These are phyloP conservation scores for Lithophane ornitopus DNA, from an alignment of 2,888 invertebrate species.

Conservation along the genomic window DNA sequence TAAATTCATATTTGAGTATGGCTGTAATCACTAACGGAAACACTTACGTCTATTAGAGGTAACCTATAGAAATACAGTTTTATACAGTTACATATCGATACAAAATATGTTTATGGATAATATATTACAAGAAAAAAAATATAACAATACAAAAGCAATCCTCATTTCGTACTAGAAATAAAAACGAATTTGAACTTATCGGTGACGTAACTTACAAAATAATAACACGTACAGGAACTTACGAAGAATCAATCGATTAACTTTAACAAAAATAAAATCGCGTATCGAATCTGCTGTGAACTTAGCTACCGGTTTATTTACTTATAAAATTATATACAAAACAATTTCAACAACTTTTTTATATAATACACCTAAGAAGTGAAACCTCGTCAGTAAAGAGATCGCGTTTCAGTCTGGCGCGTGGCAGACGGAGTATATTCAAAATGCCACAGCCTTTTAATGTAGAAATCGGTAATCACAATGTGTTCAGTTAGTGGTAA, in stretches of 20 bases:
- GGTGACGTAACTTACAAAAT: slow-evolving; percentile 77
- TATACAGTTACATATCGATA: slow-evolving; percentile 82
- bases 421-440: slow-evolving; percentile 61
- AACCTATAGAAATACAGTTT: slow-evolving; percentile 83
- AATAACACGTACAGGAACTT: slow-evolving; percentile 79
- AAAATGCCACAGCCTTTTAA: slow-evolving; percentile 55
- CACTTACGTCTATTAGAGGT: slow-evolving; percentile 81
- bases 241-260: slow-evolving; percentile 70
- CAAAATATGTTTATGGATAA: slow-evolving; percentile 79
- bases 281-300: slow-evolving; percentile 67
- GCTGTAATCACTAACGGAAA: slow-evolving; percentile 85
- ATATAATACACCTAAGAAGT: slow-evolving; percentile 73
- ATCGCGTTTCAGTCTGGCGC: slow-evolving; percentile 82
- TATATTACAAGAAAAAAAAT: slow-evolving; percentile 81
- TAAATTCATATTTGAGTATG: slow-evolving; percentile 88
- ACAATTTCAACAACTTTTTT: slow-evolving; percentile 83
- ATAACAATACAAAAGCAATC: slow-evolving; percentile 75
- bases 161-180: slow-evolving; percentile 63
- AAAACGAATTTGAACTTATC: slow-evolving; percentile 81
- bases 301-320: slow-evolving; percentile 69
- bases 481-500: slow-evolving; percentile 67
- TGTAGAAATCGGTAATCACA: slow-evolving; percentile 67
- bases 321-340: slow-evolving; percentile 86
- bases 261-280: slow-evolving; percentile 76
- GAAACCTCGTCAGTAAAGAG: slow-evolving; percentile 75